Conservation (phyloP, 2,113 vertebrate genomes). For the Hassar affinis region DNA sequence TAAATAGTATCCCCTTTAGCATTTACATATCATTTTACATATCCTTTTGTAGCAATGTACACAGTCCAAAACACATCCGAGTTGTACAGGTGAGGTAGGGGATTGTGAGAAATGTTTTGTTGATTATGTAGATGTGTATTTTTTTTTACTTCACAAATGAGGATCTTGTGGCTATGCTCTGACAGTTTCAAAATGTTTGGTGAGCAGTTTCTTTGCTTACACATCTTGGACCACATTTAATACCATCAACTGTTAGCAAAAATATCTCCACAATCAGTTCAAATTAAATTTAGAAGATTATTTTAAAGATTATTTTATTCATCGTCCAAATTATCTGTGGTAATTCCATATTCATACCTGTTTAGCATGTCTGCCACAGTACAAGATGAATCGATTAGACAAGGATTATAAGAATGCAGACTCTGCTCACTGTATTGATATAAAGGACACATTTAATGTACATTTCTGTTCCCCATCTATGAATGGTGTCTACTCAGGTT, state of each 20-base stretch:
- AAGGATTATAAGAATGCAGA: neutral
- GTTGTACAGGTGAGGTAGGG: neutral
- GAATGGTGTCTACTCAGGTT: conserved; percentile 56
- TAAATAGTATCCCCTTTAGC: neutral
- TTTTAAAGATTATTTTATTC: neutral
- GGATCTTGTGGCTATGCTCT: conserved; percentile 17
- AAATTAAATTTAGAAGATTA: neutral
- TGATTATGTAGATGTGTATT: neutral
- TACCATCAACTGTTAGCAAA: neutral
- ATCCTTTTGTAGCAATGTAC: neutral
- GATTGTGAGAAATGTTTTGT: conserved; percentile 13
- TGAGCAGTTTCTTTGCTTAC: neutral
- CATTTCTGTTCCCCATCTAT: conserved; percentile 64
- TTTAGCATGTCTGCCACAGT: too few species aligned
- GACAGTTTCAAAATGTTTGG: conserved; percentile 7
- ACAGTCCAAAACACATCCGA: neutral
- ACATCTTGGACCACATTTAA: neutral
- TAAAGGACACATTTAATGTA: conserved; percentile 59
- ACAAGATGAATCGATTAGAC: too few species aligned
- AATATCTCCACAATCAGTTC: neutral
- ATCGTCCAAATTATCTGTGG: neutral
- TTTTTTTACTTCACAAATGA: neutral
- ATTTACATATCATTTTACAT: neutral
- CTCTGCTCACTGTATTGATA: conserved; percentile 52
- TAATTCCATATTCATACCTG: neutral